Percentiles rank a stretch among this genome's conserved stretches.
Evolutionary conservation across 30 jellyfish, hydroid and myxozoan genomes (phyloP).

Genomic region (Aurelia sp.): DNA sequence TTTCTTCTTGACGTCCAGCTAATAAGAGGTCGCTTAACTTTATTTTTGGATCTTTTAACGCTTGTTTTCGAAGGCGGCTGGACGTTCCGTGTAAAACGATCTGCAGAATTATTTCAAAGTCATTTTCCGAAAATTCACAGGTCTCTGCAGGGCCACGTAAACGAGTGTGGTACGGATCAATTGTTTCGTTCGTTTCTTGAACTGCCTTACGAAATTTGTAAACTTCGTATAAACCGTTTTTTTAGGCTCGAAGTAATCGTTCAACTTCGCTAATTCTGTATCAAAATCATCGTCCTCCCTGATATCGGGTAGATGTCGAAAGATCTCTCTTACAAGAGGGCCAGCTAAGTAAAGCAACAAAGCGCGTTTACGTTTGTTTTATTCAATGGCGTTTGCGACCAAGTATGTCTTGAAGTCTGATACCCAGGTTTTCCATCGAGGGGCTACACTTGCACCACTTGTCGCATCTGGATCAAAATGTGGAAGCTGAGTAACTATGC

Average conservation of each 20-base stretch:
- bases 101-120: slow-evolving; percentile 15
- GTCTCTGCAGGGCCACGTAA: slow-evolving; percentile 44
- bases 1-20: slow-evolving; percentile 48
- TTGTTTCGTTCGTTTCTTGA: slow-evolving; percentile 38
- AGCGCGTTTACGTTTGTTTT: too few species aligned
- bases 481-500: too few species aligned
- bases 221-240: slow-evolving; percentile 6
- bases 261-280: slow-evolving; percentile 27
- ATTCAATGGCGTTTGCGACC: too few species aligned
- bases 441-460: too few species aligned
- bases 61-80: too few species aligned
- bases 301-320: slow-evolving; percentile 50
- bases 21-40: not conserved
- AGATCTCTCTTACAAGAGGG: slow-evolving; percentile 49
- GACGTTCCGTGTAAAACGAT: too few species aligned
- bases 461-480: too few species aligned
- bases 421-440: too few species aligned
- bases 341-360: too few species aligned
- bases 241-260: slow-evolving; percentile 43
- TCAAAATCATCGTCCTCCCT: slow-evolving; percentile 22
- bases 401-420: too few species aligned
- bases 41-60: too few species aligned
- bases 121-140: slow-evolving; percentile 24
- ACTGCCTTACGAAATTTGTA: too few species aligned
- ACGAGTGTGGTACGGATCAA: slow-evolving; percentile 41